Evolutionary conservation across 2,113 vertebrate genomes (phyloP).

Genomic region (Ancistrus triradiatus): DNA sequence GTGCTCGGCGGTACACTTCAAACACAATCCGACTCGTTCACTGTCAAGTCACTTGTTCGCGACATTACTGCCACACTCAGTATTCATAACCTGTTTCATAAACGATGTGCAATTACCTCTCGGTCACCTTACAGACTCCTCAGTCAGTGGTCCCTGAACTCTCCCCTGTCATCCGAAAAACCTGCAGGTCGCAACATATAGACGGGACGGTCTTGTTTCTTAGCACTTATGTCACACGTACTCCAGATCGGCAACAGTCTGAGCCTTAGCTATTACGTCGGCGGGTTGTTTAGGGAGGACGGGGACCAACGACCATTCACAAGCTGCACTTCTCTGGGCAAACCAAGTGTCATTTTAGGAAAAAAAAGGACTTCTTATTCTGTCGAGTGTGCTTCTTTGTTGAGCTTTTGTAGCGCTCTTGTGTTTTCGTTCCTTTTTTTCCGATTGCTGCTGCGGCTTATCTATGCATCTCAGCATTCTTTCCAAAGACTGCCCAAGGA

Average conservation of each 20-base stretch:
- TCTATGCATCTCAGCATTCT: slow-evolving; percentile 71
- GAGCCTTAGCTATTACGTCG: neutral
- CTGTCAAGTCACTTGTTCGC: slow-evolving; percentile 56
- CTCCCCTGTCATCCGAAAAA: neutral
- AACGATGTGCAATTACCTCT: slow-evolving; percentile 62
- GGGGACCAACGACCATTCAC: slow-evolving; percentile 20
- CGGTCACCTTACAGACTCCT: slow-evolving; percentile 19
- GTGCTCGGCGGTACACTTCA: slow-evolving; percentile 48
- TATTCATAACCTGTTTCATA: slow-evolving; percentile 58
- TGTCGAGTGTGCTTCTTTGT: slow-evolving; percentile 31
- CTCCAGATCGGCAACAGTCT: slow-evolving; percentile 2
- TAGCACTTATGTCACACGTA: slow-evolving; percentile 66
- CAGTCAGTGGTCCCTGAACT: slow-evolving; percentile 12
- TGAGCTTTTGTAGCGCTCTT: slow-evolving; percentile 45
- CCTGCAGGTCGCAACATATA: neutral
- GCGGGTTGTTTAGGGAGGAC: neutral
- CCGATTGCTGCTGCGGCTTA: slow-evolving; percentile 65
- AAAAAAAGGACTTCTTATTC: slow-evolving; percentile 30
- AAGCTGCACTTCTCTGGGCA: slow-evolving; percentile 61
- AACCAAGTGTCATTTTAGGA: slow-evolving; percentile 47
- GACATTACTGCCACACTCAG: slow-evolving; percentile 60
- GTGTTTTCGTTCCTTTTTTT: slow-evolving; percentile 41
- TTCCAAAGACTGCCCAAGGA: slow-evolving; percentile 67
- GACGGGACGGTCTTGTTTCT: slow-evolving; percentile 51
- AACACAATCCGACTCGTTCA: slow-evolving; percentile 36